Base-by-base conservation (phyloP, 2,888 invertebrate genomes). In the Troides aeacus region DNA sequence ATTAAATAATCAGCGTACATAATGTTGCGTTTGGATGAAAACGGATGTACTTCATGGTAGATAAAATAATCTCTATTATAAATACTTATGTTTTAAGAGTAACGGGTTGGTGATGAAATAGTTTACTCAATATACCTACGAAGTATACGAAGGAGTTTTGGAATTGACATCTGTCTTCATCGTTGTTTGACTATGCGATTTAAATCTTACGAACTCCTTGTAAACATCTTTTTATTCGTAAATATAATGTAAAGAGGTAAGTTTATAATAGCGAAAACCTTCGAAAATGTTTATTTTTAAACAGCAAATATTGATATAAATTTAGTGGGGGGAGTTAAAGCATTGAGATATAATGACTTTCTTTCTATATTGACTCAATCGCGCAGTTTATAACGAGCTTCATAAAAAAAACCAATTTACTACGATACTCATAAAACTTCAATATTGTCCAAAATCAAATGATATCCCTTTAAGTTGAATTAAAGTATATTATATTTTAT, bases 401-500 rank as follows among this genome's bases (percentile, higher is more conserved):
- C 18, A 53, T 53, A 53, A 53, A 53, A 21, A 50, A 53, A 53
- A n/a, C n/a, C n/a, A 53, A 53, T 53, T 53, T n/a, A 53, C 53
- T 4, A 53, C n/a, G 53, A 53, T 53, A 6, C 53, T 6, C 53
- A 53, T 53, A 53, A 58, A 58, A 23, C 23, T 58, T 58, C 4
- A 23, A 58, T 23, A 23, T 58, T 24, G 21, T 23, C 23, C 8
- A 58, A 58, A 58, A 72, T 77, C 78, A 82, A 81, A 85, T 82
- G 78, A 78, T 76, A 76, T 73, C 77, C 74, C 81, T 79, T 76
- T 74, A 79, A 79, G 78, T 81, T 81, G 79, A 82, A 76, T 81
- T 82, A 84, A 79, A 78, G 78, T 78, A 74, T 80, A 78, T 78
- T 81, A 82, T 81, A 77, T 76, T 78, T 77, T 74, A 80, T 81